These are phyloP conservation scores for Stenodera caucasica DNA, from an alignment of 2,888 invertebrate genomes.

Conservation along the genomic window DNA sequence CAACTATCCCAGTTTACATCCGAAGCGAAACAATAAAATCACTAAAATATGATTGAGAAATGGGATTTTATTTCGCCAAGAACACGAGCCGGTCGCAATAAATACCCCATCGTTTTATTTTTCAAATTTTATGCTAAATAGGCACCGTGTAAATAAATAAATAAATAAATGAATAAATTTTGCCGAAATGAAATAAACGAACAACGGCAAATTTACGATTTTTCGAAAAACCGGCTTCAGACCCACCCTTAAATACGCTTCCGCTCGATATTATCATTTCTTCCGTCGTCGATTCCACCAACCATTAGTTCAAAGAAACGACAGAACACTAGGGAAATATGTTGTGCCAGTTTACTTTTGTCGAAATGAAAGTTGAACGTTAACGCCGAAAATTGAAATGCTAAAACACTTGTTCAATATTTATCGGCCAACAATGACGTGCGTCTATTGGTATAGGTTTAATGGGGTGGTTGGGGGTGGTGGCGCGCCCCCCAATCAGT, in stretches of 20 bases:
- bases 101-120: constrained; percentile 37
- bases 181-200: not conserved
- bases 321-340: constrained; percentile 56
- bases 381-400: constrained; percentile 49
- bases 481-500: constrained; percentile 15
- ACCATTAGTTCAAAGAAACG: constrained; percentile 54
- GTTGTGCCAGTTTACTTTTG: constrained; percentile 41
- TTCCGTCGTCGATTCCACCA: constrained; percentile 53
- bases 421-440: constrained; percentile 36
- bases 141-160: not conserved
- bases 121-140: not conserved
- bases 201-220: constrained; percentile 4
- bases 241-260: too few species aligned
- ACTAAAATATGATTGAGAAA: constrained; percentile 58
- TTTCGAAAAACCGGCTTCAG: not conserved
- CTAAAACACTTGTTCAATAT: constrained; percentile 52
- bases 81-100: constrained; percentile 52
- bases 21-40: constrained; percentile 56
- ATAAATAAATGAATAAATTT: not conserved
- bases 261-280: constrained; percentile 4
- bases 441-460: too few species aligned
- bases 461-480: not conserved
- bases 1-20: constrained; percentile 57
- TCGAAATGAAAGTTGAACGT: constrained; percentile 42
- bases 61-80: constrained; percentile 52